phyloP scores from a whole-genome alignment of 2,797 vertebrate species.

The Poecilia wingei region DNA sequence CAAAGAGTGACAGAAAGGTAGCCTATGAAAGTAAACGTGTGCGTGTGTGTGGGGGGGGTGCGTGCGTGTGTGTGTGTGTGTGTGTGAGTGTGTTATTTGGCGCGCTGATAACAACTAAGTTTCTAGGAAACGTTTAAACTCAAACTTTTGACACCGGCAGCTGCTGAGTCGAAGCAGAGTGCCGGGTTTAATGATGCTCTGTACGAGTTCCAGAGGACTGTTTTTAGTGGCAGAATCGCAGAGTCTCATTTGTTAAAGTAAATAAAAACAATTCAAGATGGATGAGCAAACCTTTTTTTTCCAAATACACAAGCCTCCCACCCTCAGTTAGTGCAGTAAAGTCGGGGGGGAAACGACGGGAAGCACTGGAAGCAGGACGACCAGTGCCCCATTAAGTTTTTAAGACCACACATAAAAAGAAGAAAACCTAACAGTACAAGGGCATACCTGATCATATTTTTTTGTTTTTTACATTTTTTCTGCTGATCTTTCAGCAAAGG shows the following conservation, averaged over 20 bases:
- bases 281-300: background rate
- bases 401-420: background rate
- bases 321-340: background rate
- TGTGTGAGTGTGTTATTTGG: slow-evolving; percentile 51
- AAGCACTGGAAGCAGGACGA: background rate
- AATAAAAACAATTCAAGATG: slow-evolving; percentile 31
- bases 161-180: slow-evolving; percentile 45
- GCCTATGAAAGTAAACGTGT: slow-evolving; percentile 8
- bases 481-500: background rate
- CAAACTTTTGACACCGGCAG: slow-evolving; percentile 51
- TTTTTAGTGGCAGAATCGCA: slow-evolving; percentile 6
- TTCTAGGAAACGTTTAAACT: slow-evolving; percentile 47
- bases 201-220: slow-evolving; percentile 6
- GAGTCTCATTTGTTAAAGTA: slow-evolving; percentile 19
- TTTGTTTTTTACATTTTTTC: background rate
- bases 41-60: slow-evolving; percentile 43
- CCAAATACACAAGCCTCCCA: background rate
- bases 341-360: background rate
- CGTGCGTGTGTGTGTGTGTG: slow-evolving; percentile 38
- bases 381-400: background rate
- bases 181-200: slow-evolving; percentile 11
- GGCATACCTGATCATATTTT: background rate
- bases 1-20: slow-evolving; percentile 15
- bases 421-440: background rate
- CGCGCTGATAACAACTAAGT: slow-evolving; percentile 52